These are phyloP conservation scores for Drosophila repleta DNA, from an alignment of 1,140 invertebrate species.

Conservation along the genomic window DNA sequence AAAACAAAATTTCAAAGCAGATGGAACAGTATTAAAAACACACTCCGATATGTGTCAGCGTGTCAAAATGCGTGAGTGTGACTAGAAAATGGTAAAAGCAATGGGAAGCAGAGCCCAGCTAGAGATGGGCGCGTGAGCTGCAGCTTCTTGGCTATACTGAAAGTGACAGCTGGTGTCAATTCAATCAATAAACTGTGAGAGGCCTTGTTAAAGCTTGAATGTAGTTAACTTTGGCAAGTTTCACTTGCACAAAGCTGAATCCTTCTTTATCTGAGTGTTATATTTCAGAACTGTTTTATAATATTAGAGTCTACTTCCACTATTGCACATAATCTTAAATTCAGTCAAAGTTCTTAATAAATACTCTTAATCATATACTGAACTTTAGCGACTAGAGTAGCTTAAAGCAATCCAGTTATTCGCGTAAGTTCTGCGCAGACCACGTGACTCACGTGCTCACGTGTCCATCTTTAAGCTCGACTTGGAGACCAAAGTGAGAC, in stretches of 20 bases:
- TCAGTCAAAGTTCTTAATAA: too few relatives aligned
- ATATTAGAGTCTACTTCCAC: too few relatives aligned
- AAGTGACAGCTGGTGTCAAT: too few relatives aligned
- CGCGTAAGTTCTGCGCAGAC: background rate
- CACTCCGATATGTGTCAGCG: constrained; percentile 68
- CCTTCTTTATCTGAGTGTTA: too few relatives aligned
- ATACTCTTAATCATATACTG: too few relatives aligned
- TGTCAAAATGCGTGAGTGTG: constrained; percentile 72
- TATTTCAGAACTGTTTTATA: too few relatives aligned
- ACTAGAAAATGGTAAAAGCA: constrained; percentile 43
- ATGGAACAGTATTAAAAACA: constrained; percentile 37
- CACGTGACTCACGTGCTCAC: constrained; percentile 32
- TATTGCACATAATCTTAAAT: too few relatives aligned
- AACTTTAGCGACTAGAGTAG: too few relatives aligned
- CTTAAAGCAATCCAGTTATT: background rate
- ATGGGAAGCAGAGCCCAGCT: constrained; percentile 13
- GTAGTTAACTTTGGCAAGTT: too few relatives aligned
- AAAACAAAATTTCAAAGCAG: constrained; percentile 61
- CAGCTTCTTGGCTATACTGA: background rate
- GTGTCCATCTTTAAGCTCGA: constrained; percentile 23
- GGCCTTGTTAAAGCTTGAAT: too few relatives aligned
- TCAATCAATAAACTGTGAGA: too few relatives aligned
- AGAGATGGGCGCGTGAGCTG: constrained; percentile 29
- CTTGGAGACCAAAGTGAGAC: constrained; percentile 5
- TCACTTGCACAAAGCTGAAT: too few relatives aligned